Conservation (phyloP, 2,797 vertebrate genomes). For the Alosa sapidissima region DNA sequence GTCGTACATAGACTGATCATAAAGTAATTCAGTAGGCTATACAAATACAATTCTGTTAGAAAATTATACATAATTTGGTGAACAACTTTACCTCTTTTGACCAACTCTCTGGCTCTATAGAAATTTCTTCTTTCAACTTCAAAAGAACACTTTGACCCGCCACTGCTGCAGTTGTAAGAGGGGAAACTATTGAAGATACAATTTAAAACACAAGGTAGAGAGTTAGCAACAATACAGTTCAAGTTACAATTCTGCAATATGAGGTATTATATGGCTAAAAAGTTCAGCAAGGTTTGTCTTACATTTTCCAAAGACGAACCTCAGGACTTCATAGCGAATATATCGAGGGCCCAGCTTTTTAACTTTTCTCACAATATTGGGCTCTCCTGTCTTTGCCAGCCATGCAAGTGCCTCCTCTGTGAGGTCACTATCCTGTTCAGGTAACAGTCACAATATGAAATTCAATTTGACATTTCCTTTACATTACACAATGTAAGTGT, state of each 20-base stretch:
- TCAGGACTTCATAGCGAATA: slow-evolving; percentile 60
- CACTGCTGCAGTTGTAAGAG: neutral
- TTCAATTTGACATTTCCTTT: neutral
- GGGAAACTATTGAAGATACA: neutral
- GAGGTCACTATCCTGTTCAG: neutral
- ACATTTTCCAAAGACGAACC: slow-evolving; percentile 81
- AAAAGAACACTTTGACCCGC: neutral
- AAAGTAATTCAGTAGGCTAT: too few species aligned
- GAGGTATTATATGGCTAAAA: neutral
- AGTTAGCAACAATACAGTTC: neutral
- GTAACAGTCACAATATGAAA: neutral
- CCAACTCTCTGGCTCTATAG: neutral
- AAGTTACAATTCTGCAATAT: neutral
- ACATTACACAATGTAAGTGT: too few species aligned
- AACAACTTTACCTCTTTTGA: slow-evolving; percentile 51
- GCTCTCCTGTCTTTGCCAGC: slow-evolving; percentile 70
- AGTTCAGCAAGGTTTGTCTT: slow-evolving; percentile 60
- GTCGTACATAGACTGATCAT: too few species aligned
- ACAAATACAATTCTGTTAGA: too few species aligned
- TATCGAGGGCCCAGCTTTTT: slow-evolving; percentile 41
- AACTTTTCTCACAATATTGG: slow-evolving; percentile 51
- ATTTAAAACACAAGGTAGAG: neutral
- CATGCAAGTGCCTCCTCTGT: slow-evolving; percentile 67
- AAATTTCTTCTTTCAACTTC: neutral
- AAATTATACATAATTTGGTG: too few species aligned